phyloP scores from a whole-genome alignment of 2,797 vertebrate genomes.

The Epinephelus malabaricus region DNA sequence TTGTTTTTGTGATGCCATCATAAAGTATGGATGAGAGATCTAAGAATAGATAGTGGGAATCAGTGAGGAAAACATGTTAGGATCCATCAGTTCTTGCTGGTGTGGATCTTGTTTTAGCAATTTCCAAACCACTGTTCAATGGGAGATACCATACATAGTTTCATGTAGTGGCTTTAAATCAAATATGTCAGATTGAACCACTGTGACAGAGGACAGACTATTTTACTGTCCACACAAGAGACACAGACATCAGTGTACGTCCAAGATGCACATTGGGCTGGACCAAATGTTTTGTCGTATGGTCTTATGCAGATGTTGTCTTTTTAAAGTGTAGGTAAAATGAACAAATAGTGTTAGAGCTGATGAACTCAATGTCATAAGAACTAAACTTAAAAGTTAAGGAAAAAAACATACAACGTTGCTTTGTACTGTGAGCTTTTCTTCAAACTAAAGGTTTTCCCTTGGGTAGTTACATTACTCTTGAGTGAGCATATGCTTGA shows the following conservation, averaged over 20 bases:
- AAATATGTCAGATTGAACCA: slow-evolving; percentile 2
- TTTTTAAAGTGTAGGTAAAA: background rate
- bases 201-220: background rate
- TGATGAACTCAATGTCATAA: background rate
- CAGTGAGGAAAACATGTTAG: slow-evolving; percentile 2
- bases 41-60: slow-evolving; percentile 8
- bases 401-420: background rate
- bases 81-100: slow-evolving; percentile 12
- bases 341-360: background rate
- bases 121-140: slow-evolving; percentile 12
- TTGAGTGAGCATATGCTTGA: slow-evolving; percentile 36
- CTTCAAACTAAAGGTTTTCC: slow-evolving; percentile 25
- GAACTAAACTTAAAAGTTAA: background rate
- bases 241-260: background rate
- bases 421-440: slow-evolving; percentile 8
- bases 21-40: slow-evolving; percentile 21
- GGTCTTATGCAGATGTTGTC: background rate
- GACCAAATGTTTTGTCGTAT: background rate
- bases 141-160: slow-evolving; percentile 6
- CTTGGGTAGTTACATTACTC: slow-evolving; percentile 47
- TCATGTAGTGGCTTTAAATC: slow-evolving; percentile 19
- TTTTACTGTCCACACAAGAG: background rate
- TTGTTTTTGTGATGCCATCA: background rate
- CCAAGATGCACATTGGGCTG: background rate
- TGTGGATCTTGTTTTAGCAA: slow-evolving; percentile 22